Evolutionary conservation across 2,113 vertebrate genomes (phyloP).

Genomic region (Arvicanthis niloticus): DNA sequence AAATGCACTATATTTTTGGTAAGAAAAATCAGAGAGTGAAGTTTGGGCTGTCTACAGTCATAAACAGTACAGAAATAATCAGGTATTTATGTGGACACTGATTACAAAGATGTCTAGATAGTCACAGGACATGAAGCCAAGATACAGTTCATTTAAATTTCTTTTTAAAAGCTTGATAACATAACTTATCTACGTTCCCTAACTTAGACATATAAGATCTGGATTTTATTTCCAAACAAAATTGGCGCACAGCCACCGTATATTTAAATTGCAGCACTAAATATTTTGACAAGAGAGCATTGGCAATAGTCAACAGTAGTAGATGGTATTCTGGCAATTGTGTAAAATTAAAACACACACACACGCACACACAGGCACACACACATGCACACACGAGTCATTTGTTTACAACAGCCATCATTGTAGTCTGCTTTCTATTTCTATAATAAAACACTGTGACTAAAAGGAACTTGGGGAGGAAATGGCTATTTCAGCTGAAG

Average conservation of each 20-base stretch:
- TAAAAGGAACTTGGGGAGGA: not conserved
- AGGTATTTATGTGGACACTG: not conserved
- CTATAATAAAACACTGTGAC: not conserved
- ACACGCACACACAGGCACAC: not conserved
- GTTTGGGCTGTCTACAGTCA: not conserved
- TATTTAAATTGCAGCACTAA: not conserved
- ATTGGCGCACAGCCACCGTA: not conserved
- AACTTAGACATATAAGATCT: not conserved
- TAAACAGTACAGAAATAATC: not conserved
- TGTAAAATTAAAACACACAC: not conserved
- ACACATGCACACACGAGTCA: not conserved
- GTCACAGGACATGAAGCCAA: not conserved
- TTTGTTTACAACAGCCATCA: not conserved
- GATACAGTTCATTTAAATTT: not conserved
- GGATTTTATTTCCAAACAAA: not conserved
- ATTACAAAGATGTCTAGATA: too few species aligned
- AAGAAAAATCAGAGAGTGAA: not conserved
- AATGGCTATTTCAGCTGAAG: not conserved
- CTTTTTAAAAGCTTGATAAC: not conserved
- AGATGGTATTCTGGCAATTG: not conserved
- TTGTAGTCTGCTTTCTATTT: not conserved
- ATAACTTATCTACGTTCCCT: not conserved
- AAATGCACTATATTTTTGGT: not conserved
- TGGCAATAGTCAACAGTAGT: not conserved
- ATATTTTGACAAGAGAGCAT: not conserved